These are phyloP conservation scores for Halcyon leucocephala DNA, from an alignment of 2,797 vertebrate species.

Conservation along the genomic window DNA sequence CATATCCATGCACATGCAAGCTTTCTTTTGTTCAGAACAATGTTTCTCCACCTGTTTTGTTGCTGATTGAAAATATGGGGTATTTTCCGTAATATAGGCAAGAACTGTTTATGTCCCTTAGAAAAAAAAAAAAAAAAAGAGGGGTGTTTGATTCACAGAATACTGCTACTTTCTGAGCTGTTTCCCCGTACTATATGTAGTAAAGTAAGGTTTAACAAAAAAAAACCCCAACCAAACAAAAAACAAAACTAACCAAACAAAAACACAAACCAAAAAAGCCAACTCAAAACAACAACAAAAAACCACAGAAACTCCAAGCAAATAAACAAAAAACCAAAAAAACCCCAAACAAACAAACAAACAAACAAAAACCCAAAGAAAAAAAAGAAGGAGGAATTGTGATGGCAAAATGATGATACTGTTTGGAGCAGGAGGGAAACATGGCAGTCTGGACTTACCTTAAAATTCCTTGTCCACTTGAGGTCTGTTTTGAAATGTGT, in stretches of 20 bases:
- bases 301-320: too few relatives aligned
- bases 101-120: neutral
- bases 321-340: neutral
- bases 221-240: neutral
- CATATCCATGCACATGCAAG: neutral
- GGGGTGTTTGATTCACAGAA: neutral
- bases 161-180: neutral
- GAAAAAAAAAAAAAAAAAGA: neutral
- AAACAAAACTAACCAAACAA: too few relatives aligned
- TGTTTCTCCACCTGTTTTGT: neutral
- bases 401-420: neutral
- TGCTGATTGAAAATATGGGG: neutral
- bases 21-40: neutral
- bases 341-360: too few relatives aligned
- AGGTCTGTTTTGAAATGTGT: slow-evolving; percentile 21
- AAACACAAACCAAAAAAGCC: neutral
- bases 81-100: neutral
- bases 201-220: neutral
- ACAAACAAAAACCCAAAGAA: neutral
- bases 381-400: neutral
- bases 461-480: neutral
- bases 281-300: neutral
- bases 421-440: neutral
- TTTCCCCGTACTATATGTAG: neutral
- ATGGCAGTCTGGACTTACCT: neutral